These are phyloP conservation scores for Ormyrus thymus DNA, from an alignment of 2,888 invertebrate species.

Conservation along the genomic window DNA sequence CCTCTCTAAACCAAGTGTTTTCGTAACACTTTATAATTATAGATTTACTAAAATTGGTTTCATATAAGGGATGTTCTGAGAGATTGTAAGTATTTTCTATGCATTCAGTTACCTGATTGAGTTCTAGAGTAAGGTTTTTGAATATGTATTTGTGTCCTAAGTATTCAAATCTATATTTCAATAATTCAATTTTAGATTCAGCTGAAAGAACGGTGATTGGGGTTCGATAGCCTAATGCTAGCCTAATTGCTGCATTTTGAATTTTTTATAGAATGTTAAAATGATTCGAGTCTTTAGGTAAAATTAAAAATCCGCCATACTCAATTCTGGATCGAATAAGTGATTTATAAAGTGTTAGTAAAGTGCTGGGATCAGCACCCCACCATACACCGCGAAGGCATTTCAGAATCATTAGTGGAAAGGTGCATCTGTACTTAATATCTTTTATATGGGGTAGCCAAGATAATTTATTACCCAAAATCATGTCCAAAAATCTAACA, in stretches of 20 bases:
- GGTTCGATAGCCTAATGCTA: conserved; percentile 48
- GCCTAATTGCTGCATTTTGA: conserved; percentile 51
- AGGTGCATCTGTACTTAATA: neutral
- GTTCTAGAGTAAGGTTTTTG: neutral
- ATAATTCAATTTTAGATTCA: conserved; percentile 21
- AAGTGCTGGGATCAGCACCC: conserved; percentile 7
- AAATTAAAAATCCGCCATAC: neutral
- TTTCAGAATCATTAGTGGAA: neutral
- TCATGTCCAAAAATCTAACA: conserved; percentile 18
- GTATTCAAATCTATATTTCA: neutral
- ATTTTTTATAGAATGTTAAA: conserved; percentile 24
- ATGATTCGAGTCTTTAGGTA: neutral
- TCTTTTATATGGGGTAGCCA: neutral
- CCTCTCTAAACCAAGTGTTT: too few relatives aligned
- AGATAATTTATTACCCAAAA: neutral
- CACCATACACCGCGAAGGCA: neutral
- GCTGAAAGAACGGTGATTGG: conserved; percentile 50
- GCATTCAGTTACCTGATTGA: neutral
- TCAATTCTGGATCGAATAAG: neutral
- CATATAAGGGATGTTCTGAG: too few relatives aligned
- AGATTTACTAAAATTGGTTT: too few relatives aligned
- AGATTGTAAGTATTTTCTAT: neutral
- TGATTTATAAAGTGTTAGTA: conserved; percentile 9
- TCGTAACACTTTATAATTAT: too few relatives aligned
- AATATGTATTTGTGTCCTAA: neutral